Evolutionary conservation across 2,888 invertebrate species (phyloP).

Genomic region (Teleiodes luculella): DNA sequence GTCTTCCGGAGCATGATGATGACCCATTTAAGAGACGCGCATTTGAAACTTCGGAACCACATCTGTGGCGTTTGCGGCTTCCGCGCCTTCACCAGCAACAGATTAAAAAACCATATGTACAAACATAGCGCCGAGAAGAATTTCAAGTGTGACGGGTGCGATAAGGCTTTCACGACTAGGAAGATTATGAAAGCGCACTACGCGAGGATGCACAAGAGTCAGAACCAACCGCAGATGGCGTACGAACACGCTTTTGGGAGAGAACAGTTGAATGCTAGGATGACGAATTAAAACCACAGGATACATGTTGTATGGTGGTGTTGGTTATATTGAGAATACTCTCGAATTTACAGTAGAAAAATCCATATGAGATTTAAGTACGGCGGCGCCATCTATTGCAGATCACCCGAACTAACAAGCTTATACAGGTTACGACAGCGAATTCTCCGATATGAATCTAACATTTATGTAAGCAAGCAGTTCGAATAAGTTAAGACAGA

Average conservation of each 20-base stretch:
- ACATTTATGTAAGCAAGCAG: too few species aligned
- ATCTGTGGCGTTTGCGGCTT: constrained; percentile 64
- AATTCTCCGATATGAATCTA: too few species aligned
- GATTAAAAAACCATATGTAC: constrained; percentile 73
- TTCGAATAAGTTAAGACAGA: too few species aligned
- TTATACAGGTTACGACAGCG: too few species aligned
- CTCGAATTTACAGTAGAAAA: too few species aligned
- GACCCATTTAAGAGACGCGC: constrained; percentile 62
- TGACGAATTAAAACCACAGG: too few species aligned
- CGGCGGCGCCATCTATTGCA: too few species aligned
- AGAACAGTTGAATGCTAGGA: too few species aligned
- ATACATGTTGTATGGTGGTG: too few species aligned
- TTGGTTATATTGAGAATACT: too few species aligned
- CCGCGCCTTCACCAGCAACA: constrained; percentile 65
- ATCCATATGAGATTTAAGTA: too few species aligned
- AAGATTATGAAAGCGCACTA: constrained; percentile 69
- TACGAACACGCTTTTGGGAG: constrained; percentile 46
- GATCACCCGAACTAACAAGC: too few species aligned
- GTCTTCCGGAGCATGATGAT: constrained; percentile 71
- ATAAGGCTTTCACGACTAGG: constrained; percentile 65
- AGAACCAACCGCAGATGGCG: constrained; percentile 27
- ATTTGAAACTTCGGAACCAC: constrained; percentile 62
- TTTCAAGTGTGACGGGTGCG: constrained; percentile 63
- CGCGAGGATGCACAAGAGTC: constrained; percentile 56
- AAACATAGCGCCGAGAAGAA: constrained; percentile 72